phyloP scores from a whole-genome alignment of 2,113 vertebrate genomes.

The Poecilia latipinna region DNA sequence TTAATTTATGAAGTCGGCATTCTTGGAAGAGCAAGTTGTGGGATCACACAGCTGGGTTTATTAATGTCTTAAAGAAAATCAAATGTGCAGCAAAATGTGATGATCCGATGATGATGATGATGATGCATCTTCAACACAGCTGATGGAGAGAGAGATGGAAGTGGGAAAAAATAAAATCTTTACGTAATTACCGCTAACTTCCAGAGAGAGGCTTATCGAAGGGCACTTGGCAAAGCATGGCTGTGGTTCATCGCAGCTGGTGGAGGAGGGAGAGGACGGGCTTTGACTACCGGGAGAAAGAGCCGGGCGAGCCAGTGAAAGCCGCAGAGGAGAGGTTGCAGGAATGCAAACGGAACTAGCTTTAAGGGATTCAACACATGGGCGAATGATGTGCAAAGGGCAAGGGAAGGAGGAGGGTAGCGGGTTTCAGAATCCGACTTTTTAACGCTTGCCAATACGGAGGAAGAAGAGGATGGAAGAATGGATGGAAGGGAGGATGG shows the following conservation, averaged over 20 bases:
- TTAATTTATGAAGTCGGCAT: not conserved
- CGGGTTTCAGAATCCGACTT: conserved; percentile 8
- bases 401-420: no score
- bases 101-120: conserved; percentile 23
- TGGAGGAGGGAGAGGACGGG: conserved; percentile 63
- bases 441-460: conserved; percentile 18
- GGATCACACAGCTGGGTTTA: not conserved
- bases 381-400: not conserved
- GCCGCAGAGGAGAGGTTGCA: conserved; percentile 29
- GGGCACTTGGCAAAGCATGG: conserved; percentile 69
- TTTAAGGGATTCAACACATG: conserved; percentile 34
- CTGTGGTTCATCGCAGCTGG: conserved; percentile 64
- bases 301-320: conserved; percentile 27
- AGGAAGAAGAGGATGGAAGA: not conserved
- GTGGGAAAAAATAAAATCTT: conserved; percentile 50
- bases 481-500: not conserved
- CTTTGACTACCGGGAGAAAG: conserved; percentile 60
- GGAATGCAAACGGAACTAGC: conserved; percentile 28
- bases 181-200: conserved; percentile 62
- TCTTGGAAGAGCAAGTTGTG: not conserved
- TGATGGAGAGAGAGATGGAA: conserved; percentile 37
- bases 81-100: conserved; percentile 8
- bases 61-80: not conserved
- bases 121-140: conserved; percentile 34
- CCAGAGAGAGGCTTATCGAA: conserved; percentile 73